Evolutionary conservation across 1,140 invertebrate species (phyloP).

Genomic region (Ceratosolen fusciceps): DNA sequence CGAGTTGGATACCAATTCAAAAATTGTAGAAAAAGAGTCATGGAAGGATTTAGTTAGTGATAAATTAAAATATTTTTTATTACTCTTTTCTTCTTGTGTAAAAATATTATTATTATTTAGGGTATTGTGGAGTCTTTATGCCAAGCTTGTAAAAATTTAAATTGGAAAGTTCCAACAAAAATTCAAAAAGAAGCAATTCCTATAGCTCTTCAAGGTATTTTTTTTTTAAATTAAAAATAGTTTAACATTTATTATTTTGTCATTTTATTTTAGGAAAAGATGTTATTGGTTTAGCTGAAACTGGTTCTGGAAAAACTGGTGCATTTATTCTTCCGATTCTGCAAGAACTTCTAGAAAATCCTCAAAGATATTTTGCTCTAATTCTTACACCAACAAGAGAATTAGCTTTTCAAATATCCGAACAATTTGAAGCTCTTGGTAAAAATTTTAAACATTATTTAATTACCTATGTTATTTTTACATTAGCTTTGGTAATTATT

Average conservation of each 20-base stretch:
- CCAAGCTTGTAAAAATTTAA: constrained; percentile 91
- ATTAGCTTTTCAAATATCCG: constrained; percentile 95
- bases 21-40: constrained; percentile 57
- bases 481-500: constrained; percentile 13
- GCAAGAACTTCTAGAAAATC: constrained; percentile 89
- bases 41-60: constrained; percentile 76
- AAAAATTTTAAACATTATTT: constrained; percentile 42
- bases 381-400: constrained; percentile 97
- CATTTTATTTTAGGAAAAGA: constrained; percentile 79
- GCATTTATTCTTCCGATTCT: constrained; percentile 97
- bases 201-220: constrained; percentile 83
- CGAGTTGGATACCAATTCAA: neutral
- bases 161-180: constrained; percentile 95
- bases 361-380: constrained; percentile 94
- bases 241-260: neutral
- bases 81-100: neutral
- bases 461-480: no score
- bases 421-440: constrained; percentile 96
- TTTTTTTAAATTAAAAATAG: neutral
- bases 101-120: constrained; percentile 70
- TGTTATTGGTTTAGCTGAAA: constrained; percentile 97
- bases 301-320: constrained; percentile 98
- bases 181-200: constrained; percentile 97
- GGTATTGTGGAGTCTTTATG: constrained; percentile 93
- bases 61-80: constrained; percentile 31